Conservation (phyloP, 2,888 invertebrate genomes). For the Temnothorax rugatulus region DNA sequence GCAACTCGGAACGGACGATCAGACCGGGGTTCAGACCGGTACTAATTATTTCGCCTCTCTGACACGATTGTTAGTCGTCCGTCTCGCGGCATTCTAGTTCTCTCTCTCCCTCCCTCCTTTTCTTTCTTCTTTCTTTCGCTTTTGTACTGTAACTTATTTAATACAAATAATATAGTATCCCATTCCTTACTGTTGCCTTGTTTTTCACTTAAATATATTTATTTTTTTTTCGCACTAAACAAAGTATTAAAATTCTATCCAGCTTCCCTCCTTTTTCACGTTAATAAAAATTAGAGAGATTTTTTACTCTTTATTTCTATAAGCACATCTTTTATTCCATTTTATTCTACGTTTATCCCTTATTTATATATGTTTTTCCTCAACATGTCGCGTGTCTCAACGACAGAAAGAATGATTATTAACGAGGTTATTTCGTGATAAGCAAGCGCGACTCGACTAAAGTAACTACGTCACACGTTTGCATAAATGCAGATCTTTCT, state of each 20-base stretch:
- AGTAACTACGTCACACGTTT: conserved; percentile 70
- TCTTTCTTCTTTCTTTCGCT: neutral
- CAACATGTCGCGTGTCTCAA: conserved; percentile 46
- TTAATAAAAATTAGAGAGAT: neutral
- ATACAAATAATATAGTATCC: neutral
- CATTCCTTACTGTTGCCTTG: too few relatives aligned
- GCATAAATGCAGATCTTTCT: conserved; percentile 48
- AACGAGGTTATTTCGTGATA: conserved; percentile 76
- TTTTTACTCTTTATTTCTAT: neutral
- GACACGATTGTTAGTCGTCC: conserved; percentile 75
- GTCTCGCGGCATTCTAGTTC: conserved; percentile 6
- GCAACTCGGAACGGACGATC: conserved; percentile 43
- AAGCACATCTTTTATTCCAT: neutral
- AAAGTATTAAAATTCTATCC: neutral
- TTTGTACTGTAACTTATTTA: neutral
- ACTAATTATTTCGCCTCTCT: conserved; percentile 80
- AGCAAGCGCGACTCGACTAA: conserved; percentile 71
- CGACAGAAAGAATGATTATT: conserved; percentile 72
- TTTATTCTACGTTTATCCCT: neutral
- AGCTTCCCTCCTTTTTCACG: neutral
- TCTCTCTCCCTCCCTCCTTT: conserved; percentile 10
- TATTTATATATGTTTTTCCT: conserved; percentile 5
- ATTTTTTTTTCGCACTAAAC: neutral
- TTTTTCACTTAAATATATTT: neutral
- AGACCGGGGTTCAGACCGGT: conserved; percentile 53